Evolutionary conservation across 2,113 vertebrate genomes (phyloP).

Genomic region (Motacilla alba): DNA sequence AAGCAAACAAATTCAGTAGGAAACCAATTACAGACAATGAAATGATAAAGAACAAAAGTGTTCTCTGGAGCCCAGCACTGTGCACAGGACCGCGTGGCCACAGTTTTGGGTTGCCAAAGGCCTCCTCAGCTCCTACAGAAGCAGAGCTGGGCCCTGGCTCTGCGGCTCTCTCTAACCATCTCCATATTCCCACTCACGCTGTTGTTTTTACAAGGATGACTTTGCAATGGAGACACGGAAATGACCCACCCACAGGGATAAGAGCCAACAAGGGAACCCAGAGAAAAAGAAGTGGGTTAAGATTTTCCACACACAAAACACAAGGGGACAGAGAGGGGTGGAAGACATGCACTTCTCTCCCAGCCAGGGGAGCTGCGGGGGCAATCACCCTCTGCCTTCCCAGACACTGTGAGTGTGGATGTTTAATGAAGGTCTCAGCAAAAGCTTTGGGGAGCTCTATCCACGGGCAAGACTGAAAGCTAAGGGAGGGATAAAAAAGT

Average conservation of each 20-base stretch:
- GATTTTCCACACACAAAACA: conserved; percentile 1
- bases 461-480: not conserved
- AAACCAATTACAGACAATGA: conserved; percentile 59
- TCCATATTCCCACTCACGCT: not conserved
- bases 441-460: not conserved
- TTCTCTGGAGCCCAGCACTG: not conserved
- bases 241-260: not conserved
- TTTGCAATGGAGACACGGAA: not conserved
- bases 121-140: not conserved
- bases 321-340: not conserved
- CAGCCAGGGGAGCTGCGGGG: not conserved
- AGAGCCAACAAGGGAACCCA: not conserved
- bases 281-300: not conserved
- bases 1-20: conserved; percentile 51
- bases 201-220: conserved; percentile 7
- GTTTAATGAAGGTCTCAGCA: not conserved
- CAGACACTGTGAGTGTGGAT: not conserved
- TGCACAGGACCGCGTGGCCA: rapidly evolving
- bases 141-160: not conserved
- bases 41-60: conserved; percentile 40
- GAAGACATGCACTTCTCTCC: not conserved
- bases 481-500: not conserved
- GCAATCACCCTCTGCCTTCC: not conserved
- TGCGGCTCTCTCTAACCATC: not conserved
- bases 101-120: not conserved